These are phyloP conservation scores for Phalanger gymnotis DNA, from an alignment of 2,797 vertebrate species.

Conservation along the genomic window DNA sequence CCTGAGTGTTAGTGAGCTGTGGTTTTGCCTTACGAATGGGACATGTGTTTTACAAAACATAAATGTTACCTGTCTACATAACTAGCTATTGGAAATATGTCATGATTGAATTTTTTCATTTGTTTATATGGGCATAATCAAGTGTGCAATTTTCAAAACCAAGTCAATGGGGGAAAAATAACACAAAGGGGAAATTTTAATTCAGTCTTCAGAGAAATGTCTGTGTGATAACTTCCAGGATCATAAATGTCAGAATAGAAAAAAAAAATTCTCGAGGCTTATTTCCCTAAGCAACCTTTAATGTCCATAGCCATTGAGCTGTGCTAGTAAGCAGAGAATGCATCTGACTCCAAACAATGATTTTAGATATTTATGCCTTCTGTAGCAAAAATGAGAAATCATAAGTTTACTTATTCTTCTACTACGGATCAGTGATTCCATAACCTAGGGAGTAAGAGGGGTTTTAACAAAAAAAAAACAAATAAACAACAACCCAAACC, in stretches of 20 bases:
- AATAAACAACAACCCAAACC: background rate
- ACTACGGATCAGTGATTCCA: conserved; percentile 34
- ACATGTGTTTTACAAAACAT: background rate
- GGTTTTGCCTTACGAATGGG: background rate
- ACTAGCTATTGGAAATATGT: background rate
- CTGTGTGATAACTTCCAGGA: background rate
- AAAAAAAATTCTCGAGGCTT: background rate
- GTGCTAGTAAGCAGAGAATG: conserved; percentile 33
- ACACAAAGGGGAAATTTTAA: conserved; percentile 11
- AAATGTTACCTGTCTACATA: background rate
- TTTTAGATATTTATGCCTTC: conserved; percentile 11
- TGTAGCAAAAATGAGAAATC: conserved; percentile 28
- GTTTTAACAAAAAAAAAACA: background rate
- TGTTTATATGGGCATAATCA: background rate
- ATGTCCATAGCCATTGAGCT: conserved; percentile 14
- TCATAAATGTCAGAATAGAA: background rate
- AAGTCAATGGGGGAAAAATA: background rate
- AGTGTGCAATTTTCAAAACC: no score
- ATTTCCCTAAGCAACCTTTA: conserved; percentile 30
- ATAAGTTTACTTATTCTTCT: conserved; percentile 51
- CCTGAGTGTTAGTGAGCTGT: background rate
- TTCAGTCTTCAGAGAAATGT: conserved; percentile 10
- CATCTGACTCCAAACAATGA: conserved; percentile 23
- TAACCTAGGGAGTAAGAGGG: background rate
- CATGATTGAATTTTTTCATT: background rate